These are phyloP conservation scores for Monochamus saltuarius DNA, from an alignment of 1,140 invertebrate species.

Conservation along the genomic window DNA sequence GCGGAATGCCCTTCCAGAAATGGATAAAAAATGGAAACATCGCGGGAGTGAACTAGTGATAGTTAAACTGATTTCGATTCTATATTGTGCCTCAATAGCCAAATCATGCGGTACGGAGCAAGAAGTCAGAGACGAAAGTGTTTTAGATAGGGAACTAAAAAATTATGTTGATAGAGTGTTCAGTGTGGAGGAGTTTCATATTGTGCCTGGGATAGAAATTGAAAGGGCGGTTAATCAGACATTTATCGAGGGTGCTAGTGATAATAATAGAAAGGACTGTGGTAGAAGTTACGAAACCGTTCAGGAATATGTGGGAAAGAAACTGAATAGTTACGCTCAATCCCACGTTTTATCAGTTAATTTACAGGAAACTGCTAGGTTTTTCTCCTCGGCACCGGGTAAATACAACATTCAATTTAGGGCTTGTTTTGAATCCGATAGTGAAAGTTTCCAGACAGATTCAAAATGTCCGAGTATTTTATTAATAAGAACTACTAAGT, in stretches of 20 bases:
- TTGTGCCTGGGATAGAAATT: slow-evolving; percentile 56
- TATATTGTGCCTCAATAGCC: slow-evolving; percentile 18
- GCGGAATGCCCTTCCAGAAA: slow-evolving; percentile 34
- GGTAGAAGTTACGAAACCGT: slow-evolving; percentile 28
- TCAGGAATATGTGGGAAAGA: slow-evolving; percentile 42
- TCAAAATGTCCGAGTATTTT: no score
- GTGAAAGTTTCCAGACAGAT: neutral
- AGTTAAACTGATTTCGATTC: slow-evolving; percentile 33
- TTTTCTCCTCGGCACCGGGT: slow-evolving; percentile 45
- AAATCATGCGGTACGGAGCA: slow-evolving; percentile 21
- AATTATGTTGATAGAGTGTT: slow-evolving; percentile 50
- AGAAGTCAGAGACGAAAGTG: slow-evolving; percentile 28
- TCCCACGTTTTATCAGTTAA: slow-evolving; percentile 58
- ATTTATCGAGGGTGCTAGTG: neutral
- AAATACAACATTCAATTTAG: neutral
- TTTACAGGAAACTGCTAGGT: slow-evolving; percentile 58
- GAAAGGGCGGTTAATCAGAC: slow-evolving; percentile 35
- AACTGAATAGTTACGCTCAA: slow-evolving; percentile 46
- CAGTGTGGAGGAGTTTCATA: slow-evolving; percentile 50
- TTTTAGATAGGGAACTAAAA: slow-evolving; percentile 47
- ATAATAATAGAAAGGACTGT: slow-evolving; percentile 12
- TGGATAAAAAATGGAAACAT: slow-evolving; percentile 29
- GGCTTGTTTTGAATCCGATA: neutral
- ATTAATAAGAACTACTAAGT: no score
- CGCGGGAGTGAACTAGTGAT: slow-evolving; percentile 23